Conservation (phyloP, 2,797 vertebrate species). For the Syngnathus acus region DNA sequence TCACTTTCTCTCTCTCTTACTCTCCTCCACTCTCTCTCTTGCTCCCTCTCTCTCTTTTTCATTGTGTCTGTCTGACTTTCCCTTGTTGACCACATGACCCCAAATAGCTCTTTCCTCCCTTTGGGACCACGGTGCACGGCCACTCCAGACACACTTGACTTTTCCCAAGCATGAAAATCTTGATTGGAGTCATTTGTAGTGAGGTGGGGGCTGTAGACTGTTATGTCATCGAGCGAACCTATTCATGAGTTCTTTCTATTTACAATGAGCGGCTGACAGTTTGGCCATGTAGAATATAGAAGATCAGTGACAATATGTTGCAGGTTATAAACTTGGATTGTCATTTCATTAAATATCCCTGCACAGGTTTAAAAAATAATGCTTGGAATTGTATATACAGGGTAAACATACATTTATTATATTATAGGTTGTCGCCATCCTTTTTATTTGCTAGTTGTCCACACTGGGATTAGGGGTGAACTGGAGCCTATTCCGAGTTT, state of each 20-base stretch:
- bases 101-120: conserved; percentile 11
- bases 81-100: conserved; percentile 18
- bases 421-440: too few species aligned
- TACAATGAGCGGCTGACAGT: background rate
- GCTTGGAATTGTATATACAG: too few species aligned
- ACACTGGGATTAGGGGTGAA: too few species aligned
- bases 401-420: too few species aligned
- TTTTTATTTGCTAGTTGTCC: too few species aligned
- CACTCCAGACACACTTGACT: conserved; percentile 1
- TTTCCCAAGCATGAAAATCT: conserved; percentile 1
- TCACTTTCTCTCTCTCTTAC: conserved; percentile 27
- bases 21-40: conserved; percentile 18
- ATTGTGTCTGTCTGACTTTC: conserved; percentile 27
- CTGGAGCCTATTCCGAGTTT: too few species aligned
- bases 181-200: background rate
- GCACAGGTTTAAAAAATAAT: too few species aligned
- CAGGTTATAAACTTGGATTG: too few species aligned
- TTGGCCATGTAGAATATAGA: background rate
- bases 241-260: background rate
- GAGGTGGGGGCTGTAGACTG: background rate
- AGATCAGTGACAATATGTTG: too few species aligned
- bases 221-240: background rate
- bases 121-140: background rate
- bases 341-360: too few species aligned
- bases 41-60: conserved; percentile 15